Percentiles rank a stretch among this genome's conserved stretches.
phyloP scores from a whole-genome alignment of 2,888 invertebrate genomes.

The Epirrhoe tristata region DNA sequence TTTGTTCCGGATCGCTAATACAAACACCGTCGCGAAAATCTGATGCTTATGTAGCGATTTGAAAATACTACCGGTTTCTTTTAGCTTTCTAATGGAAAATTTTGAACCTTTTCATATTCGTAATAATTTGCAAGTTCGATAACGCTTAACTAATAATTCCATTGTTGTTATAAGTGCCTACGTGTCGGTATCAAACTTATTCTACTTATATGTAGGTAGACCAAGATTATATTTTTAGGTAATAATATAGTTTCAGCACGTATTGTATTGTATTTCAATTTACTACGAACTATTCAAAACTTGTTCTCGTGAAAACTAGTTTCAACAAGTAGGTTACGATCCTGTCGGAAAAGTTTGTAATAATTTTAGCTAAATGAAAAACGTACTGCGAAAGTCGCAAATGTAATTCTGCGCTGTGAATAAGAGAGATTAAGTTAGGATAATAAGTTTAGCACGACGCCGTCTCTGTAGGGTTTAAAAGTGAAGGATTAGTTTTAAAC shows the following conservation, averaged over 20 bases:
- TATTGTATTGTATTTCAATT: neutral
- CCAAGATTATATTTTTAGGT: too few species aligned
- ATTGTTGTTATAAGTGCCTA: too few species aligned
- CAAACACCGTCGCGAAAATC: too few species aligned
- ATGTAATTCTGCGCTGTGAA: conserved; percentile 45
- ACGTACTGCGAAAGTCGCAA: conserved; percentile 32
- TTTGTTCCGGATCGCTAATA: conserved; percentile 7
- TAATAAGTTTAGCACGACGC: conserved; percentile 23
- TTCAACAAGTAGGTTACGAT: conserved; percentile 9
- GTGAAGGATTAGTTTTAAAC: neutral
- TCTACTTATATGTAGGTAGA: too few species aligned
- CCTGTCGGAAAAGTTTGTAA: conserved; percentile 21
- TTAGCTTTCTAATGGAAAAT: too few species aligned
- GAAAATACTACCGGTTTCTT: too few species aligned
- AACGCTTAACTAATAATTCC: too few species aligned
- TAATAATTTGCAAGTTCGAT: too few species aligned
- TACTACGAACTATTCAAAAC: neutral
- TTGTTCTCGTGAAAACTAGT: neutral
- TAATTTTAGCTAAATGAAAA: conserved; percentile 46
- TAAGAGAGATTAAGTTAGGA: conserved; percentile 43
- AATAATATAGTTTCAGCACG: too few species aligned
- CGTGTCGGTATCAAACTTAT: too few species aligned
- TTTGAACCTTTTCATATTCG: too few species aligned
- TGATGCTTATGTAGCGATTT: too few species aligned
- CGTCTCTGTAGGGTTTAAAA: conserved; percentile 23